Evolutionary conservation across 2,113 vertebrate species (phyloP).

Genomic region (Datnioides undecimradiatus): DNA sequence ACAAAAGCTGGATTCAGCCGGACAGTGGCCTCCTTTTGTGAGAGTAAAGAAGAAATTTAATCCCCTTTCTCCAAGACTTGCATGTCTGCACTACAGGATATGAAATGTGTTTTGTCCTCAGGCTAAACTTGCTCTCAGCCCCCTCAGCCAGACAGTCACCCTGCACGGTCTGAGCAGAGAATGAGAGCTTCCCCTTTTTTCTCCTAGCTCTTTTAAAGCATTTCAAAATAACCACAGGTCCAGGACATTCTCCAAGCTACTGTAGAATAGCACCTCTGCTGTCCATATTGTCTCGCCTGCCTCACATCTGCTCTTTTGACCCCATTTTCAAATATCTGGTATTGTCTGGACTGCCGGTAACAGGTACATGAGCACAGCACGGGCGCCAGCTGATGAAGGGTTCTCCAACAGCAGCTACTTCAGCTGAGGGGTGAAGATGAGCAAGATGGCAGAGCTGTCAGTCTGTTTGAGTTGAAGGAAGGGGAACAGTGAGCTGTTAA

Average conservation of each 20-base stretch:
- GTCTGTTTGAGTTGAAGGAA: conserved; percentile 2
- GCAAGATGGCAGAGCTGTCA: conserved; percentile 1
- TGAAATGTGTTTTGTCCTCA: conserved; percentile 4
- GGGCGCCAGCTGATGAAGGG: conserved; percentile 30
- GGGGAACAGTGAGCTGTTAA: conserved; percentile 26
- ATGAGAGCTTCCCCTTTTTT: conserved; percentile 19
- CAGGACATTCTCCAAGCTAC: conserved; percentile 71
- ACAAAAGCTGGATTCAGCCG: background rate
- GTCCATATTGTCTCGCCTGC: conserved; percentile 57
- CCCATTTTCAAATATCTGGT: conserved; percentile 47
- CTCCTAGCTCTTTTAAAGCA: conserved; percentile 50
- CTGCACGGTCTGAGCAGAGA: conserved; percentile 29
- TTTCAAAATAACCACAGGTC: conserved; percentile 53
- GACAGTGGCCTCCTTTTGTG: conserved; percentile 14
- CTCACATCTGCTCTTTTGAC: conserved; percentile 62
- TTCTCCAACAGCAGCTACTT: conserved; percentile 4
- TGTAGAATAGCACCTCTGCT: conserved; percentile 58
- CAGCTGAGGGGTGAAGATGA: conserved; percentile 9
- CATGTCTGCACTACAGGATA: background rate
- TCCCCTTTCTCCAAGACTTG: background rate
- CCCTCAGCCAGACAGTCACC: background rate
- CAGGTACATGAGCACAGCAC: conserved; percentile 26
- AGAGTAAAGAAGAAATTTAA: conserved; percentile 6
- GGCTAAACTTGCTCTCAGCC: background rate
- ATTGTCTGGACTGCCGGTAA: conserved; percentile 45